A percentile compares a stretch with the other conserved stretches of the same genome.
Conservation (phyloP, 2,797 vertebrate species). For the Euthynnus affinis region DNA sequence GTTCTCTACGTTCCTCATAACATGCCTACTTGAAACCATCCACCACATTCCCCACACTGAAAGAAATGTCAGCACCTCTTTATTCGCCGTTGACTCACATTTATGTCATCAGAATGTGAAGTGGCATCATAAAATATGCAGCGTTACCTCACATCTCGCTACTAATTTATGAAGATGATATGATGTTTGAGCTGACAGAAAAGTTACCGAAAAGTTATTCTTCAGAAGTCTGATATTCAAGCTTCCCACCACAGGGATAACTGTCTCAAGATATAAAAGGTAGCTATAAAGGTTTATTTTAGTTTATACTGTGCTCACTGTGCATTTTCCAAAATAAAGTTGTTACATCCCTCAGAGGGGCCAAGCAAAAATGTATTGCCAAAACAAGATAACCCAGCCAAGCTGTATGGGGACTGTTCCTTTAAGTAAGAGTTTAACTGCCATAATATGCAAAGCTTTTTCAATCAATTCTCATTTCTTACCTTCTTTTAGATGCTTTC, state of each 20-base stretch:
- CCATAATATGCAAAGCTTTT: not conserved
- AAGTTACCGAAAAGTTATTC: no score
- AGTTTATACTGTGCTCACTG: not conserved
- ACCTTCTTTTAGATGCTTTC: not conserved
- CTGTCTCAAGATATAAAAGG: not conserved
- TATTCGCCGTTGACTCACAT: no score
- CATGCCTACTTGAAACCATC: no score
- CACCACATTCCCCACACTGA: no score
- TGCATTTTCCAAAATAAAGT: not conserved
- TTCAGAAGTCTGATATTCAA: not conserved
- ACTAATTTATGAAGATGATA: no score
- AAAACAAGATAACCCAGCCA: not conserved
- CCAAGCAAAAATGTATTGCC: not conserved
- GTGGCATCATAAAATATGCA: no score
- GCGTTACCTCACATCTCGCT: no score
- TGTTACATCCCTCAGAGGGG: no score
- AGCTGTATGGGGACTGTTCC: not conserved
- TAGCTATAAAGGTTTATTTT: not conserved
- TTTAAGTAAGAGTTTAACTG: not conserved
- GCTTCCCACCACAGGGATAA: not conserved
- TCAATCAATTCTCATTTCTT: not conserved
- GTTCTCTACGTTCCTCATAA: no score
- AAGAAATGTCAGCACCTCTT: no score
- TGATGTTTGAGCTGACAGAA: no score
- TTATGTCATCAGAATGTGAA: no score